phyloP scores from a whole-genome alignment of 2,888 invertebrate genomes.

The Caenorhabditis sp. region DNA sequence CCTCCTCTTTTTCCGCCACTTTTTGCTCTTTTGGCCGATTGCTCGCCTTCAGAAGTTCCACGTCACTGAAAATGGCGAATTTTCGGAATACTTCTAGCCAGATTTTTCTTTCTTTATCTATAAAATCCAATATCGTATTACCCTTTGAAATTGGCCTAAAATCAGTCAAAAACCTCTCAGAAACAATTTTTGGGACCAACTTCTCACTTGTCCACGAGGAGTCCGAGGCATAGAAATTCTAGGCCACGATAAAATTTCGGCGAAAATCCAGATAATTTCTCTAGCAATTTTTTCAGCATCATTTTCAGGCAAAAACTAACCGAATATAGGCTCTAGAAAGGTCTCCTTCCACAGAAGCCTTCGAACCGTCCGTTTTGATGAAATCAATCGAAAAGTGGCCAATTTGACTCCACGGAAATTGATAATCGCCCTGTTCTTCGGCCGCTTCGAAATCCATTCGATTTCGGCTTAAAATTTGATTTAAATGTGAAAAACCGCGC shows the following conservation, averaged over 20 bases:
- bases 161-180: too few species aligned
- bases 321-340: slow-evolving; percentile 47
- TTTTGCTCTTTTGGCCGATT: slow-evolving; percentile 17
- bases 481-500: neutral
- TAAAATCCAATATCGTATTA: too few species aligned
- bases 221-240: too few species aligned
- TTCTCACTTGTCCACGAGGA: too few species aligned
- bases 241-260: too few species aligned
- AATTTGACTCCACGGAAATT: slow-evolving; percentile 41
- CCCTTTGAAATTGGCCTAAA: too few species aligned
- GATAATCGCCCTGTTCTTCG: slow-evolving; percentile 33
- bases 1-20: slow-evolving; percentile 4
- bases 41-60: slow-evolving; percentile 32
- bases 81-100: too few species aligned
- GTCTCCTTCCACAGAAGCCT: slow-evolving; percentile 11
- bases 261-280: too few species aligned
- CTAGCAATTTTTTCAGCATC: too few species aligned
- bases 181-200: too few species aligned
- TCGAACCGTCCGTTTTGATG: slow-evolving; percentile 10
- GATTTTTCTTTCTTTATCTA: too few species aligned
- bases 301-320: slow-evolving; percentile 14
- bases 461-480: neutral
- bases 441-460: neutral
- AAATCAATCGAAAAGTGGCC: slow-evolving; percentile 38
- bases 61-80: slow-evolving; percentile 33